Conservation (phyloP, 2,113 vertebrate genomes). For the Chrysochloris asiatica region DNA sequence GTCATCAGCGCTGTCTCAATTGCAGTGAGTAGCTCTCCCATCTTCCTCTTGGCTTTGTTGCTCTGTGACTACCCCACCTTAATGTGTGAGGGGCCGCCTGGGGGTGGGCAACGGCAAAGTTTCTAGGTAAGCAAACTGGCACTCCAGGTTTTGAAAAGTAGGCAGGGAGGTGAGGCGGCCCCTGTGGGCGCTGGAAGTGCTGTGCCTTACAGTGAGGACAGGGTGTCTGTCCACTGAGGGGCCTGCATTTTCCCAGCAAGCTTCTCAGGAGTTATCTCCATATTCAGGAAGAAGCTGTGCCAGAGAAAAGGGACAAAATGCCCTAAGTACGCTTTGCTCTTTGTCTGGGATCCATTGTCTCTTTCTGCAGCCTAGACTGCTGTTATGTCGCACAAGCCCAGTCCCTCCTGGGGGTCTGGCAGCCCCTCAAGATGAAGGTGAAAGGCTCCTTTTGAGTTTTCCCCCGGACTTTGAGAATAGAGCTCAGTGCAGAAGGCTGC, state of each 20-base stretch:
- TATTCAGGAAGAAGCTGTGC: fast-evolving
- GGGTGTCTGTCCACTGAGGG: background rate
- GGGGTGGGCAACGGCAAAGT: background rate
- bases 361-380: background rate
- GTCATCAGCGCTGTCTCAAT: conserved; percentile 96
- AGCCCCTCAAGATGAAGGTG: background rate
- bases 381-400: background rate
- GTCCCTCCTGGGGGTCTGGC: background rate
- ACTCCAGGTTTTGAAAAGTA: background rate
- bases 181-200: too few species aligned
- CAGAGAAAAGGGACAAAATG: background rate
- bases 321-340: background rate
- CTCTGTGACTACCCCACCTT: background rate
- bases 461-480: background rate
- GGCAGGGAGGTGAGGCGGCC: background rate
- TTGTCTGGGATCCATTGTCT: background rate
- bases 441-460: background rate
- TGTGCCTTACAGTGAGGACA: too few species aligned
- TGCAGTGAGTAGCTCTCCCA: conserved; percentile 88
- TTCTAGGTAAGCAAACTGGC: background rate
- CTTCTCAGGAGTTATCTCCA: background rate
- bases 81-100: background rate
- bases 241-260: fast-evolving
- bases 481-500: background rate
- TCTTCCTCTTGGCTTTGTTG: too few species aligned